phyloP scores from a whole-genome alignment of 2,113 vertebrate genomes.

The Colaptes auratus region DNA sequence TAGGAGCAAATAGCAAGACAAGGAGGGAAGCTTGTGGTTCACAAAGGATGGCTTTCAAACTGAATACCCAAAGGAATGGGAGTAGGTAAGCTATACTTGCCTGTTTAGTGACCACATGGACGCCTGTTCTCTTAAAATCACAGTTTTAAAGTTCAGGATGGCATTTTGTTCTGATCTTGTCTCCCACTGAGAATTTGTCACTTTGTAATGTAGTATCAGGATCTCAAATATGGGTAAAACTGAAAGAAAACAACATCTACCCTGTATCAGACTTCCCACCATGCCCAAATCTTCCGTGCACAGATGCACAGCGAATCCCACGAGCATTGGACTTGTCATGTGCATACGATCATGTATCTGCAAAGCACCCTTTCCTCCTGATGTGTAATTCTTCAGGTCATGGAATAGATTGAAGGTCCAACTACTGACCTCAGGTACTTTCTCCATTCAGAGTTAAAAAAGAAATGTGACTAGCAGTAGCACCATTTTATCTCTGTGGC shows the following conservation, averaged over 20 bases:
- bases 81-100: not conserved
- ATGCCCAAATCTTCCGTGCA: not conserved
- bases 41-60: not conserved
- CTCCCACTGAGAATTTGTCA: not conserved
- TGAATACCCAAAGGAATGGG: not conserved
- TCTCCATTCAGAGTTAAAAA: not conserved
- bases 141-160: not conserved
- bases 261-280: not conserved
- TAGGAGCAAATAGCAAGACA: not conserved
- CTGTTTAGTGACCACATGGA: not conserved
- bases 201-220: not conserved
- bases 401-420: not conserved
- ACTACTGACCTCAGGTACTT: not conserved
- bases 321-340: not conserved
- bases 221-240: not conserved
- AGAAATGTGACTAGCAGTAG: not conserved
- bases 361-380: not conserved
- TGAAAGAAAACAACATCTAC: accelerated
- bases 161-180: not conserved
- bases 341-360: accelerated
- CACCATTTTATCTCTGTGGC: not conserved
- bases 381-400: not conserved
- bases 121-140: not conserved
- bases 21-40: not conserved
- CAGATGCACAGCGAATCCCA: not conserved